Conservation (phyloP, 2,113 vertebrate species). For the Alligator mississippiensis region DNA sequence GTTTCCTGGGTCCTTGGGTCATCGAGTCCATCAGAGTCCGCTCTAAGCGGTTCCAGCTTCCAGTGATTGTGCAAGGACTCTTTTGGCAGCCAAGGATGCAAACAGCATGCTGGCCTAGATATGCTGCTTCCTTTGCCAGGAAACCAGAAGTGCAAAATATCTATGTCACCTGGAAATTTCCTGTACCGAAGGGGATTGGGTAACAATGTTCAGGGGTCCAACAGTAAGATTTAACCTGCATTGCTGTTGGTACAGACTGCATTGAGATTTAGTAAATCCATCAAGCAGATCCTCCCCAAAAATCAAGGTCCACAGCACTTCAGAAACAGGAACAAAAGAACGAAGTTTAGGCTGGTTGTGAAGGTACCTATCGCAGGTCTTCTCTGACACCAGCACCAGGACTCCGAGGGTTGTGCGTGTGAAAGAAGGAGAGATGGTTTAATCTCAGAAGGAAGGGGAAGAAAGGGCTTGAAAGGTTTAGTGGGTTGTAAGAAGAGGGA, state of each 20-base stretch:
- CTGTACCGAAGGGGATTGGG: background rate
- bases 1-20: too few relatives aligned
- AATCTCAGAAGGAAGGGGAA: background rate
- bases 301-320: background rate
- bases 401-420: background rate
- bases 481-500: background rate
- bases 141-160: background rate
- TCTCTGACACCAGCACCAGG: accelerated
- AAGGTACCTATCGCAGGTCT: background rate
- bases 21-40: too few relatives aligned
- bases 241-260: background rate
- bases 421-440: background rate
- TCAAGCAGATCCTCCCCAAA: background rate
- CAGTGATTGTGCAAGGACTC: too few relatives aligned
- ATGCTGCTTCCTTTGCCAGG: background rate
- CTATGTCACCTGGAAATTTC: background rate
- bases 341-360: background rate
- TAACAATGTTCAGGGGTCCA: background rate
- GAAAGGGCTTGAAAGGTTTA: background rate
- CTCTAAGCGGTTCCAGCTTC: too few relatives aligned
- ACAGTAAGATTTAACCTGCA: background rate
- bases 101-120: background rate
- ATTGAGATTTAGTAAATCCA: background rate
- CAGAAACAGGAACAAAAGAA: background rate
- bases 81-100: too few relatives aligned